Evolutionary conservation across 2,113 vertebrate genomes (phyloP).

Genomic region (Eulemur rufifrons): DNA sequence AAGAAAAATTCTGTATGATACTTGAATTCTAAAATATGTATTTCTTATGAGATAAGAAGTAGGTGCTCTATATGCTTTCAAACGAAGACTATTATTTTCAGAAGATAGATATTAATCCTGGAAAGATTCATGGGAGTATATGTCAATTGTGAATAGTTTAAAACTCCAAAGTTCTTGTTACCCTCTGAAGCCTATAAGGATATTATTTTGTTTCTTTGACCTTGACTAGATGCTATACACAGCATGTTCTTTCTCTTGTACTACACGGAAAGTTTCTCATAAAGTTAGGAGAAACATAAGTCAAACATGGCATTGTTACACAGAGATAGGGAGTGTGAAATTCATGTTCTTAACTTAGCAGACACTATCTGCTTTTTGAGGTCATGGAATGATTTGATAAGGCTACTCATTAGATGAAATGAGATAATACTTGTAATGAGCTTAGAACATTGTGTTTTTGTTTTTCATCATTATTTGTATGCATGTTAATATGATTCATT

Average conservation of each 20-base stretch:
- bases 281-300: not conserved
- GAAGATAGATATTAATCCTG: constrained; percentile 18
- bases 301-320: not conserved
- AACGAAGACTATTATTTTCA: not conserved
- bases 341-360: not conserved
- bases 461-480: not conserved
- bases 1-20: not conserved
- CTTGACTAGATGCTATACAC: constrained; percentile 30
- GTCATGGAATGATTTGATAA: not conserved
- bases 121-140: not conserved
- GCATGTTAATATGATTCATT: not conserved
- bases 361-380: not conserved
- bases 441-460: not conserved
- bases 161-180: not conserved
- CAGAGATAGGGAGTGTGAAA: not conserved
- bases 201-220: constrained; percentile 8
- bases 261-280: not conserved
- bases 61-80: not conserved
- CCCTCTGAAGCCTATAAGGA: not conserved
- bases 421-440: not conserved
- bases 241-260: not conserved
- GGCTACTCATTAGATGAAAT: not conserved
- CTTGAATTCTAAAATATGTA: not conserved
- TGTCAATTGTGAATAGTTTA: constrained; percentile 38
- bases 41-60: not conserved